Evolutionary conservation across 2,113 vertebrate genomes (phyloP).

Genomic region (Vireo altiloquus): DNA sequence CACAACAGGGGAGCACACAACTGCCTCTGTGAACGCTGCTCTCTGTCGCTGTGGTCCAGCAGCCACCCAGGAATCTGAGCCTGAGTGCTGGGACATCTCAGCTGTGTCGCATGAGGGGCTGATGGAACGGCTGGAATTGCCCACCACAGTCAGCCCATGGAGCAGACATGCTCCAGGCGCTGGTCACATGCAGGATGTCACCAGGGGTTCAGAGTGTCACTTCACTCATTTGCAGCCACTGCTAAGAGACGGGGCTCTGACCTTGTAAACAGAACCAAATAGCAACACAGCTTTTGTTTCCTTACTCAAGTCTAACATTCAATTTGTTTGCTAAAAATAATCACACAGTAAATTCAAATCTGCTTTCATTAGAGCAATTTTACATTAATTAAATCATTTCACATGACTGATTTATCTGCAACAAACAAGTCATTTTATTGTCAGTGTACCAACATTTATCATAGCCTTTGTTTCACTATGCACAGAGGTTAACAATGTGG

Average conservation of each 20-base stretch:
- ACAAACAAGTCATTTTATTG: constrained; percentile 34
- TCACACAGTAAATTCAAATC: constrained; percentile 22
- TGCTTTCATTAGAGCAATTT: constrained; percentile 44
- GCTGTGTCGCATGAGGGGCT: rapidly evolving
- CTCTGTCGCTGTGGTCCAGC: not conserved
- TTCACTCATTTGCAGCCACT: not conserved
- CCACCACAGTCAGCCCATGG: not conserved
- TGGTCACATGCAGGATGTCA: not conserved
- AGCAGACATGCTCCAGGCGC: not conserved
- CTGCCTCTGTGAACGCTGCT: not conserved
- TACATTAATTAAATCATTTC: constrained; percentile 31
- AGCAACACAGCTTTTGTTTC: constrained; percentile 9
- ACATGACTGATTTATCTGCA: constrained; percentile 29
- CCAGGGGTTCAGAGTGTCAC: not conserved
- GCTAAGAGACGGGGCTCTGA: not conserved
- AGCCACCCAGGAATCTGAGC: rapidly evolving
- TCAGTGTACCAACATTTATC: not conserved
- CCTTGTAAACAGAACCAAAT: not conserved
- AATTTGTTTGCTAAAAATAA: constrained; percentile 28
- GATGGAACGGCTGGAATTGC: not conserved
- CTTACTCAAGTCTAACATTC: not conserved
- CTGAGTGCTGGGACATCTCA: not conserved
- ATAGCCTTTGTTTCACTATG: not conserved
- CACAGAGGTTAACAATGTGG: not conserved
- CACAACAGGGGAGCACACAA: rapidly evolving